These are phyloP conservation scores for Linepithema humile DNA, from an alignment of 1,140 invertebrate species.

Conservation along the genomic window DNA sequence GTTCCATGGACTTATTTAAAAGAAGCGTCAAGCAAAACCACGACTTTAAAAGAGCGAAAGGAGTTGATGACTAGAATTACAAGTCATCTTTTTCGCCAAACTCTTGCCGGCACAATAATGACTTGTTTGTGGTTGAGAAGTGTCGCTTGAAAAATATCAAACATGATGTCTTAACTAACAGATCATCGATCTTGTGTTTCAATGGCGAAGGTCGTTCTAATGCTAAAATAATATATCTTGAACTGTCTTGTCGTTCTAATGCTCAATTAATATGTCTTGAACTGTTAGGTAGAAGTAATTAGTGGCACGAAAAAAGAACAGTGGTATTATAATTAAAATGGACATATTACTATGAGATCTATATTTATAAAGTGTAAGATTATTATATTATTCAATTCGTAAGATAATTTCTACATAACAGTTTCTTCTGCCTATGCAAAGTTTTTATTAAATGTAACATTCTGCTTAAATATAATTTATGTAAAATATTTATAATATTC, in stretches of 20 bases:
- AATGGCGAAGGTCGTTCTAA: slow-evolving; percentile 30
- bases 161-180: background rate
- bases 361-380: too few species aligned
- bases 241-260: too few species aligned
- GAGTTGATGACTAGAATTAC: background rate
- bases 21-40: background rate
- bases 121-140: slow-evolving; percentile 7
- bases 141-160: slow-evolving; percentile 39
- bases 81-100: slow-evolving; percentile 1
- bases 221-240: background rate
- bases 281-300: slow-evolving; percentile 4
- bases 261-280: slow-evolving; percentile 41
- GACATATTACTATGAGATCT: slow-evolving; percentile 28
- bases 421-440: slow-evolving; percentile 1
- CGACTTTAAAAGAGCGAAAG: slow-evolving; percentile 8
- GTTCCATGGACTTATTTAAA: background rate
- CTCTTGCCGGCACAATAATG: background rate
- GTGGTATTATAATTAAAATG: slow-evolving; percentile 20
- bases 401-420: slow-evolving; percentile 18
- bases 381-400: too few species aligned
- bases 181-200: background rate
- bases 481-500: too few species aligned
- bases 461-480: too few species aligned
- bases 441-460: too few species aligned
- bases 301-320: background rate